Conservation (phyloP, 2,113 vertebrate genomes). For the Passer montanus region DNA sequence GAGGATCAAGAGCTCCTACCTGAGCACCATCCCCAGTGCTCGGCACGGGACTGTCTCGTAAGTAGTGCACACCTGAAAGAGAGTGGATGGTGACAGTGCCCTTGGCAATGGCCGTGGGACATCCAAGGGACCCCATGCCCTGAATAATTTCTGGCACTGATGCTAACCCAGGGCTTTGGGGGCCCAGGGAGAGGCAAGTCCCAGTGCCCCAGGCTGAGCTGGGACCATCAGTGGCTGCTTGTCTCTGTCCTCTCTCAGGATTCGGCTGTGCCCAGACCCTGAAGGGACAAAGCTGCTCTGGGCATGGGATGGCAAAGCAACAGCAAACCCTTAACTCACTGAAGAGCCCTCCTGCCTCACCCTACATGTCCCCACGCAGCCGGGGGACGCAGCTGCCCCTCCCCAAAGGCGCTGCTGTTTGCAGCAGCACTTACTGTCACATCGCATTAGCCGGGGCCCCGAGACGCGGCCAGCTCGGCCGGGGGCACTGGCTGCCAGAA, state of each 20-base stretch:
- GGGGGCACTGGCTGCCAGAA: background rate
- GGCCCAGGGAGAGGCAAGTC: background rate
- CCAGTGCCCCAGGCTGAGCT: too few relatives aligned
- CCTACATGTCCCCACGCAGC: accelerated
- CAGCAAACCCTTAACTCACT: background rate
- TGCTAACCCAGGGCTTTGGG: background rate
- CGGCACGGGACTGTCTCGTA: constrained; percentile 80
- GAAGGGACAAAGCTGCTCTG: background rate
- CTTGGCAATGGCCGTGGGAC: background rate
- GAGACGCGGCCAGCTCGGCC: accelerated
- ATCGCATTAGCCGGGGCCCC: background rate
- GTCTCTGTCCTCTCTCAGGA: background rate
- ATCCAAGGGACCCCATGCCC: background rate
- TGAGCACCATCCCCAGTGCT: constrained; percentile 76
- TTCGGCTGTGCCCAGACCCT: accelerated
- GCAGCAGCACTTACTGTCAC: constrained; percentile 35
- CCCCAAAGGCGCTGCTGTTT: background rate
- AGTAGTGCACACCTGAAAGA: constrained; percentile 76
- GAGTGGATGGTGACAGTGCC: background rate
- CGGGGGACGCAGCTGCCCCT: accelerated
- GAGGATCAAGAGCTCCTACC: constrained; percentile 64
- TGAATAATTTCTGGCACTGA: background rate
- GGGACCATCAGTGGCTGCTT: background rate
- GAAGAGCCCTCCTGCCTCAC: background rate
- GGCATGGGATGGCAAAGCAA: background rate